phyloP scores from a whole-genome alignment of 2,797 vertebrate genomes.

The Parauchenoglanis punctatus region DNA sequence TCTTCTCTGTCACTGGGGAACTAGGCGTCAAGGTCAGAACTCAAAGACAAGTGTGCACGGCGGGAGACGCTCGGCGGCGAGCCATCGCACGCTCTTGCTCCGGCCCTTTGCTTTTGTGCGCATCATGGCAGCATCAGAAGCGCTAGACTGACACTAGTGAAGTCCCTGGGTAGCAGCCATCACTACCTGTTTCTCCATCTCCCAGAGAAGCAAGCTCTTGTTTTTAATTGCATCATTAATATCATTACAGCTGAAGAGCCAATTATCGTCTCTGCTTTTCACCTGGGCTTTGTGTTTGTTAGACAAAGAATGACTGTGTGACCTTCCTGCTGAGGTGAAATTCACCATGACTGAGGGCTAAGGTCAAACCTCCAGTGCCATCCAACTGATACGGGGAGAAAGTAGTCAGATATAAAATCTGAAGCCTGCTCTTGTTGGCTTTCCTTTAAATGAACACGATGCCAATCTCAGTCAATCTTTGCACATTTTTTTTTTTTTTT shows the following conservation, averaged over 20 bases:
- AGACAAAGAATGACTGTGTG: slow-evolving; percentile 32
- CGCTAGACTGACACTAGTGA: slow-evolving; percentile 70
- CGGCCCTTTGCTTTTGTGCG: slow-evolving; percentile 63
- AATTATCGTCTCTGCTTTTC: slow-evolving; percentile 63
- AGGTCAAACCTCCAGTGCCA: slow-evolving; percentile 25
- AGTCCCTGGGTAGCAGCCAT: slow-evolving; percentile 70
- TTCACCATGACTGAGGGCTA: slow-evolving; percentile 12
- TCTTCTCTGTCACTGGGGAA: slow-evolving; percentile 73
- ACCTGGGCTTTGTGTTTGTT: slow-evolving; percentile 48
- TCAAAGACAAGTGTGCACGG: slow-evolving; percentile 69
- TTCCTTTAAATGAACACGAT: slow-evolving; percentile 10
- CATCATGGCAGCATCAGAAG: slow-evolving; percentile 70
- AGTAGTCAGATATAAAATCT: neutral
- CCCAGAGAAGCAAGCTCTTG: slow-evolving; percentile 60
- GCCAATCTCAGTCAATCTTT: neutral
- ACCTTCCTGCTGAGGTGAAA: slow-evolving; percentile 30
- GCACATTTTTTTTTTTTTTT: neutral
- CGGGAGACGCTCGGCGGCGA: slow-evolving; percentile 64
- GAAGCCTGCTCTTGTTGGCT: neutral
- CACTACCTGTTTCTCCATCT: slow-evolving; percentile 68
- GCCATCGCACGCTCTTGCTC: slow-evolving; percentile 51
- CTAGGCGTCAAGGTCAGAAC: slow-evolving; percentile 72
- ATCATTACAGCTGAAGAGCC: slow-evolving; percentile 65
- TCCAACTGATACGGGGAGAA: neutral
- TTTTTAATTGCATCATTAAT: slow-evolving; percentile 74